Base-by-base conservation (phyloP, 1,140 invertebrate genomes). In the Ctenoplectra terminalis region DNA sequence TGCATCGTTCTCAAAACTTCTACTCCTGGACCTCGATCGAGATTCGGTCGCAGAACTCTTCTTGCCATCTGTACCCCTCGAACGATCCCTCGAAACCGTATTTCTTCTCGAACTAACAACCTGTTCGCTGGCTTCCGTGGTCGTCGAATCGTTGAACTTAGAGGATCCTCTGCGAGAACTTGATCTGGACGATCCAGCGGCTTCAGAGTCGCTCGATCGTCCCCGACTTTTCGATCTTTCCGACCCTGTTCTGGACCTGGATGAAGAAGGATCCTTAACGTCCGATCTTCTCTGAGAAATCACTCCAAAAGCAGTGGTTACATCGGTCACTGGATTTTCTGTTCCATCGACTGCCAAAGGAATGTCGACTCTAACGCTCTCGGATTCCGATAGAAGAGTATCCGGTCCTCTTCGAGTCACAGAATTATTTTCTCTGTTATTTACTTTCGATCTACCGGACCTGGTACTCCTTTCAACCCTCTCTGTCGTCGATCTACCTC, bases 281-380 rank as follows among this genome's bases (percentile, higher is more conserved):
- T 87, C 78, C 0, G 34, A 50, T 26, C 75, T 76, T 15, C 79
- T 87, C 43, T 56, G 31, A 0, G 72, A 29, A 8, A 31, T 8
- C 0, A 20, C 13, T 0, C 3, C 23, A 1, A 52, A 50, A 3
- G 4, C 20, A 1, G 29, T 56, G 3, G 70, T 56, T 3, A 43
- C 11, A 2, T 60, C 54, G 0, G 17, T 6, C 13, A 37, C 56
- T 26, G 77, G 75, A 82, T 67, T 82, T 54, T 84, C 80, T 1
- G 84, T 87, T 17, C 79, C 78, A 11, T 87, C 86, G 0, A 84
- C 84, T 9, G 73, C 67, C n/a, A 87, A 73, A 17, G 89, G 83
- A 43, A 85, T 54, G 31, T 89, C 84, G 2, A 90, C 81, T 64
- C 84, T 83, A 26, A 88, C 61, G 50, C 84, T 90, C 70, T 92